Evolutionary conservation across 2,113 vertebrate species (phyloP), one percentile per base, ranked within the genome.

Genomic region (Hydrochoerus hydrochaeris): DNA sequence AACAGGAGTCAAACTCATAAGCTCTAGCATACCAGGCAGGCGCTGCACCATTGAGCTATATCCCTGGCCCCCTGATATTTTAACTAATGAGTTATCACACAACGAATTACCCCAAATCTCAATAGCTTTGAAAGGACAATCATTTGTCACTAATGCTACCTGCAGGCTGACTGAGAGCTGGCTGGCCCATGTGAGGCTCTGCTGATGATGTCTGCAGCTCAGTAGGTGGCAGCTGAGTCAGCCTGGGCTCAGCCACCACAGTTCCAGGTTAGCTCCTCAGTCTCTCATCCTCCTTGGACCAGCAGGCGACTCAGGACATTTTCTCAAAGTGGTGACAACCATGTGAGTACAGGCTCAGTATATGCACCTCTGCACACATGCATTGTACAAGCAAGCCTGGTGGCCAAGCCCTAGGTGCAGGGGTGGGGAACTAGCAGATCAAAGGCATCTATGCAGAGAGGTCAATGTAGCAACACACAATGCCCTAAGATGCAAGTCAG

Each of bases 391-490:
- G 2, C 20, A 75, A 92, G 28, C 60, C 20, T 12, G 11, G n/a
- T n/a, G 44, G 28, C 28, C 28, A 75, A 32, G 4, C 7, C 8
- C 12, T 28, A 54, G 65, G 26, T 63, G 38, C 65, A 32, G n/a
- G 63, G 8, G 26, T 22, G 7, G 41, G 16, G 44, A 3, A 1
- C 35, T 82, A 19, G 24, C n/a, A 3, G 80, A 24, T 5, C 60
- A 52, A 52, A 80, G 20, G 3, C 58, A 16, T 19, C 10, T 6
- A 2, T 52, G 28, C 35, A 8, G 60, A 6, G 30, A 77, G 38
- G 14, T 6, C 49, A 28, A 1, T 38, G 3, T 26, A 24, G 57
- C 7, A 16, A 6, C 1, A 4, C 0, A 1, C 20, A 22, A 24
- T 2, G 22, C 8, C 14, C 9, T 32, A 12, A 28, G 38, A 46